Percentiles rank a stretch among this genome's conserved stretches.
phyloP scores from a whole-genome alignment of 2,113 vertebrate genomes.

The Tylochromis polylepis region DNA sequence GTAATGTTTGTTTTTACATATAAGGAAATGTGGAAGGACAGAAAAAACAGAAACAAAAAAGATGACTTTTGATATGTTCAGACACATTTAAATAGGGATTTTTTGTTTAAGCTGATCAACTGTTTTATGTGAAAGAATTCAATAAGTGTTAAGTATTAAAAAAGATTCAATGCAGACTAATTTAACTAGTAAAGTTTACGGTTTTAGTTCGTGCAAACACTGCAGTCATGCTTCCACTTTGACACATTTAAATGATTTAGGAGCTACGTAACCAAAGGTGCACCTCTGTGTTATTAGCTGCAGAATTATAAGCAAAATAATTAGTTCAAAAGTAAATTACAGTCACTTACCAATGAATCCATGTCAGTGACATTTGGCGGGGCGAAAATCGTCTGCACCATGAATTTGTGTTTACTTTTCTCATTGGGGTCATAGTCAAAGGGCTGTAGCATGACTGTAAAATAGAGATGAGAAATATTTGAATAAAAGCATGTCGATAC shows the following conservation, averaged over 20 bases:
- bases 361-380: slow-evolving; percentile 86
- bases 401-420: slow-evolving; percentile 99
- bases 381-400: slow-evolving; percentile 99
- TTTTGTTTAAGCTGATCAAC: background rate
- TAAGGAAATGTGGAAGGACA: background rate
- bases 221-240: background rate
- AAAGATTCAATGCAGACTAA: background rate
- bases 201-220: background rate
- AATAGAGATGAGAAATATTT: background rate
- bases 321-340: background rate
- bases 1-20: background rate
- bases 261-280: background rate
- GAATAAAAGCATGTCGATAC: background rate
- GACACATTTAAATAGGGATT: background rate
- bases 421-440: slow-evolving; percentile 99
- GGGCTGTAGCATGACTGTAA: slow-evolving; percentile 94
- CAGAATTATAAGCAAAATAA: background rate
- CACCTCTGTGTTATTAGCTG: background rate
- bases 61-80: too few species aligned
- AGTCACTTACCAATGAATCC: slow-evolving; percentile 89
- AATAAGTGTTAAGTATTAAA: background rate
- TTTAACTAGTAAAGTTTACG: background rate
- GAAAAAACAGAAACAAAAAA: background rate
- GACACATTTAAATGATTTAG: background rate
- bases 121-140: background rate